These are phyloP conservation scores for Anser cygnoides DNA, from an alignment of 2,113 vertebrate species.

Conservation along the genomic window DNA sequence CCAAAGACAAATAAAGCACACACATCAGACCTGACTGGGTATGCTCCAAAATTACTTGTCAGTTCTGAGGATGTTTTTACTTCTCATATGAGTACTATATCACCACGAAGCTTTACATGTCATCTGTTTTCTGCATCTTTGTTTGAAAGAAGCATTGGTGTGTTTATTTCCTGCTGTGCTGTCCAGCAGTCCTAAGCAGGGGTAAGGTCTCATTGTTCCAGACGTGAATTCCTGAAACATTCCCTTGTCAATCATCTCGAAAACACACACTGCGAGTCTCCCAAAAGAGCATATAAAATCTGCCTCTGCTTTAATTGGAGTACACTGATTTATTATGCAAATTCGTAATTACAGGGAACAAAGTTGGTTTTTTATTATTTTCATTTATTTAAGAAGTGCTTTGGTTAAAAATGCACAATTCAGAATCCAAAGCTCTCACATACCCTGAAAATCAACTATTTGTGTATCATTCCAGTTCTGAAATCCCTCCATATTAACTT, in stretches of 20 bases:
- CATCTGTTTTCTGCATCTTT: not conserved
- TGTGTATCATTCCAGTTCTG: not conserved
- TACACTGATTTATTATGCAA: not conserved
- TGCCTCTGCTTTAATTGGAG: not conserved
- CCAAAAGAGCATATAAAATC: not conserved
- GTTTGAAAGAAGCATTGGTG: not conserved
- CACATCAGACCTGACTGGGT: not conserved
- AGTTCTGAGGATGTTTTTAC: not conserved
- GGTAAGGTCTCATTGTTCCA: not conserved
- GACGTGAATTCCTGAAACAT: not conserved
- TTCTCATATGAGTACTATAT: not conserved
- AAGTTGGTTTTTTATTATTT: not conserved
- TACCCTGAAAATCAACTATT: not conserved
- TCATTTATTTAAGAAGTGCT: not conserved
- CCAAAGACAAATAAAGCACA: not conserved
- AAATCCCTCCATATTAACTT: not conserved
- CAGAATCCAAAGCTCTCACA: not conserved
- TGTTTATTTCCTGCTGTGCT: not conserved
- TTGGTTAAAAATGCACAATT: not conserved
- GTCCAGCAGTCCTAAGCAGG: not conserved
- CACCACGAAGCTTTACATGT: not conserved
- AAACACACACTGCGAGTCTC: not conserved
- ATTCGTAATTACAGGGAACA: not conserved
- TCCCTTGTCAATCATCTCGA: not conserved
- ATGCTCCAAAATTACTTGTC: not conserved